phyloP scores from a whole-genome alignment of 2,797 vertebrate genomes.

The Garrulus glandarius region DNA sequence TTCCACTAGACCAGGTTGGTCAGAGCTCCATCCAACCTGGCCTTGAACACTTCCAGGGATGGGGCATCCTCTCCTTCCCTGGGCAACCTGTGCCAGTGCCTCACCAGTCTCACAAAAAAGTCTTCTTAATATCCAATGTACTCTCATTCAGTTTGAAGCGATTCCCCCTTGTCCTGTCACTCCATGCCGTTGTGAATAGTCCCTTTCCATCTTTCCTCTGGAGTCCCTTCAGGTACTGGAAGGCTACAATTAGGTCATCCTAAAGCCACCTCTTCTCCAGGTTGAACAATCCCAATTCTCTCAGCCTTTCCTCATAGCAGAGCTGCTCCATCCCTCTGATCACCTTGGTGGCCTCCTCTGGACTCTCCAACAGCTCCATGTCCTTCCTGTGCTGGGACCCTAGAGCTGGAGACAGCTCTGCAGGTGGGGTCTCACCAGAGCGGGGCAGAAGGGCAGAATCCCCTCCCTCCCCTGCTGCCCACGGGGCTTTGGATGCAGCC shows the following conservation, averaged over 20 bases:
- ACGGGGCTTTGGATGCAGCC: neutral
- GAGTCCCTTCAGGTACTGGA: fast-evolving
- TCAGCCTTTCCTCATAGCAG: neutral
- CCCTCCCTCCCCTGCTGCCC: neutral
- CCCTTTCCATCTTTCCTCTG: neutral
- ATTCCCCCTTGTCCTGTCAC: neutral
- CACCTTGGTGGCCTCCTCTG: neutral
- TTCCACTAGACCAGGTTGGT: neutral
- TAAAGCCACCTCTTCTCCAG: neutral
- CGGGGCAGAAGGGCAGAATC: neutral
- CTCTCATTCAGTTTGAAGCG: neutral
- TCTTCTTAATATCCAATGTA: neutral
- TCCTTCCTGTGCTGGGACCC: neutral
- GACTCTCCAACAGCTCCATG: neutral
- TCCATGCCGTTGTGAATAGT: fast-evolving
- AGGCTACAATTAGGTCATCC: too few relatives aligned
- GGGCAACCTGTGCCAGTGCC: neutral
- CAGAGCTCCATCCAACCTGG: neutral
- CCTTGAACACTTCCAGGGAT: neutral
- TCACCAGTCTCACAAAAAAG: neutral
- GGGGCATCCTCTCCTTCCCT: neutral
- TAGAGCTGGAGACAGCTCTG: neutral
- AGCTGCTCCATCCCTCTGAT: neutral
- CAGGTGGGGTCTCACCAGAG: neutral
- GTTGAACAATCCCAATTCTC: neutral